These are phyloP conservation scores for Macrosteles quadrilineatus DNA, from an alignment of 1,140 invertebrate species.

Conservation along the genomic window DNA sequence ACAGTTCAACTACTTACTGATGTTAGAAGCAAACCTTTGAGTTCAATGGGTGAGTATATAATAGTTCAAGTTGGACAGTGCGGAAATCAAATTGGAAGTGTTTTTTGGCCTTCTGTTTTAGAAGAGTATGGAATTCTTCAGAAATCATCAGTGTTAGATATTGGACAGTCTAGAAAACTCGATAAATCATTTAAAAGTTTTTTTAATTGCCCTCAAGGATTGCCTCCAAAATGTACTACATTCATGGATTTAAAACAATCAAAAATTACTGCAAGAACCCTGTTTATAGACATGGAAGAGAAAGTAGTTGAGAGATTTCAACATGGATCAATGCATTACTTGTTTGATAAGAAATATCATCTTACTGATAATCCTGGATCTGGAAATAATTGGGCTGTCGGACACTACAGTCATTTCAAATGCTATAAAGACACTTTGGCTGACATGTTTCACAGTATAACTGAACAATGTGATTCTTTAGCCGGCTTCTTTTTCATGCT, in stretches of 20 bases:
- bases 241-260: slow-evolving; percentile 55
- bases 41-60: background rate
- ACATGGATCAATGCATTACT: slow-evolving; percentile 56
- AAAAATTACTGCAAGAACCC: slow-evolving; percentile 62
- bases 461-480: slow-evolving; percentile 65
- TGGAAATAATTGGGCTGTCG: slow-evolving; percentile 74
- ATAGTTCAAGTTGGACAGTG: slow-evolving; percentile 65
- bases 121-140: slow-evolving; percentile 60
- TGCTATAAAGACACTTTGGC: slow-evolving; percentile 58
- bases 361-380: slow-evolving; percentile 69
- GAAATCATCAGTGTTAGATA: slow-evolving; percentile 46
- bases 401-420: slow-evolving; percentile 62
- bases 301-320: slow-evolving; percentile 64
- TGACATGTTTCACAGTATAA: slow-evolving; percentile 57
- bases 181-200: slow-evolving; percentile 61
- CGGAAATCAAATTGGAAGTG: slow-evolving; percentile 71
- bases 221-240: slow-evolving; percentile 47
- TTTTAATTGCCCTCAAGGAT: slow-evolving; percentile 55
- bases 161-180: slow-evolving; percentile 47
- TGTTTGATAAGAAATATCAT: slow-evolving; percentile 64
- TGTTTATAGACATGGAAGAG: slow-evolving; percentile 73
- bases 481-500: slow-evolving; percentile 68
- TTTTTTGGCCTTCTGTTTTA: slow-evolving; percentile 70
- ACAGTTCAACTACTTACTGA: too few species aligned
- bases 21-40: too few species aligned